Evolutionary conservation across 2,888 invertebrate genomes (phyloP).

Genomic region (Cylindroiulus punctatus): DNA sequence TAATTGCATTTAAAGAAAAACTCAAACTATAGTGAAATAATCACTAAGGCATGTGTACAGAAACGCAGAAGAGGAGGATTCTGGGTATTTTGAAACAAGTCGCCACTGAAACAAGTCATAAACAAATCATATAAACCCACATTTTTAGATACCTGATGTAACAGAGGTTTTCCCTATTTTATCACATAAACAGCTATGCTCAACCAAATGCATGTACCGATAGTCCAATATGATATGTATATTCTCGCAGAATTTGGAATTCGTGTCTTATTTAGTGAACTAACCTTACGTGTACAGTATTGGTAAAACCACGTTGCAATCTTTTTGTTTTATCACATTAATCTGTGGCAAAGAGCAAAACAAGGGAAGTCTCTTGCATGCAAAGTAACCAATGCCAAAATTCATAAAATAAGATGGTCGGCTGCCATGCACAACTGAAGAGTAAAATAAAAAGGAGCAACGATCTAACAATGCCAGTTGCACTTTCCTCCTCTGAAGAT

Average conservation of each 20-base stretch:
- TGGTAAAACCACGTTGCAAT: no score
- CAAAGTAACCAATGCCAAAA: neutral
- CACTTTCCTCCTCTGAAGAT: conserved; percentile 41
- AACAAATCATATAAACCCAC: no score
- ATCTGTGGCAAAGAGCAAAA: neutral
- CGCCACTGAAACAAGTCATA: no score
- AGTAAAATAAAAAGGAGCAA: conserved; percentile 3
- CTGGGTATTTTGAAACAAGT: no score
- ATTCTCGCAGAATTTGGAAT: neutral
- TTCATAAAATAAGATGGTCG: conserved; percentile 3
- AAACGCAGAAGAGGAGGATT: no score
- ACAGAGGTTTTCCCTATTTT: no score
- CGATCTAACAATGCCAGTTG: neutral
- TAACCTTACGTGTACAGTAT: neutral
- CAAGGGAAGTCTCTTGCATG: neutral
- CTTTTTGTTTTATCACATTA: neutral
- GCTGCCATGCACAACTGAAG: conserved; percentile 22
- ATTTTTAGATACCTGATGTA: no score
- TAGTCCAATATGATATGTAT: neutral
- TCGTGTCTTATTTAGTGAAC: neutral
- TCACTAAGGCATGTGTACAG: no score
- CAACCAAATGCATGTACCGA: no score
- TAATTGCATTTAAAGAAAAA: no score
- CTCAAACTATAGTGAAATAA: no score
- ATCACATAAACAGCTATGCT: no score